Conservation (phyloP, 2,888 invertebrate genomes). For the Autographa pulchrina region DNA sequence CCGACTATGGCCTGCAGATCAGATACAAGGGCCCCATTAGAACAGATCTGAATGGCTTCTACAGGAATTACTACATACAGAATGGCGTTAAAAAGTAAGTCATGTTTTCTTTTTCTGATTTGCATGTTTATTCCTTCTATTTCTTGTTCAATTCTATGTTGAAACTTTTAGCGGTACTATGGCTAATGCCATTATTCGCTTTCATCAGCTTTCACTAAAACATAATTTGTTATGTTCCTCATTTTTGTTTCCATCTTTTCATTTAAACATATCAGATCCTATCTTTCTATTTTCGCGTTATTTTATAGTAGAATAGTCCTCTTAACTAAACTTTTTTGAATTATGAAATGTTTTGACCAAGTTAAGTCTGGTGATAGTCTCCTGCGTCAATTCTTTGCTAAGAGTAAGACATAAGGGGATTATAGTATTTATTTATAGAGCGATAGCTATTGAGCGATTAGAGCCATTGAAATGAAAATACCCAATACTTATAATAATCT, state of each 20-base stretch:
- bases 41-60: conserved; percentile 90
- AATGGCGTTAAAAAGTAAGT: conserved; percentile 87
- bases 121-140: no score
- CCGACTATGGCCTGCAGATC: conserved; percentile 85
- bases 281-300: no score
- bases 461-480: neutral
- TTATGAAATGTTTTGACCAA: neutral
- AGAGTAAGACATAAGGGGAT: neutral
- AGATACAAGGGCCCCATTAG: conserved; percentile 88
- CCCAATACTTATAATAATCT: conserved; percentile 6
- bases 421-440: no score
- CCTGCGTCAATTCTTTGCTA: neutral
- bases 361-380: neutral
- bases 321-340: no score
- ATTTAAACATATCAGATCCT: no score
- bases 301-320: no score
- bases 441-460: neutral
- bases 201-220: no score
- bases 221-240: no score
- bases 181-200: no score
- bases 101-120: neutral
- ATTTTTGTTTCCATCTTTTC: no score
- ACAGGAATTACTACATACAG: conserved; percentile 89
- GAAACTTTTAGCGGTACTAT: no score
- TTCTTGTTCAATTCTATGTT: no score